phyloP scores from a whole-genome alignment of 2,113 vertebrate genomes.

The Cinclus mexicanus region DNA sequence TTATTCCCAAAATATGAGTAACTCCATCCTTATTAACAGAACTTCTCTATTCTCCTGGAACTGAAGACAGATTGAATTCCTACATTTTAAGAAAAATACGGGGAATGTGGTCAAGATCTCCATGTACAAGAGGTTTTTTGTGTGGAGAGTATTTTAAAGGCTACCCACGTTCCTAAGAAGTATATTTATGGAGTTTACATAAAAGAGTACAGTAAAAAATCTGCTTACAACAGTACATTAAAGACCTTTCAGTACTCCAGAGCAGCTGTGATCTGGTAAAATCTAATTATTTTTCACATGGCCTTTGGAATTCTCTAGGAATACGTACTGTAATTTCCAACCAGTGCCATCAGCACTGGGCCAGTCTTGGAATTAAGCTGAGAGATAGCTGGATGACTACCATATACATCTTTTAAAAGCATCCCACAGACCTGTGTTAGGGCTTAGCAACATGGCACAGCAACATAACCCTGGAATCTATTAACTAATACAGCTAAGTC shows the following conservation, averaged over 20 bases:
- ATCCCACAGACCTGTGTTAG: slow-evolving; percentile 42
- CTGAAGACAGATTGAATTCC: not conserved
- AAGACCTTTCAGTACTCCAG: slow-evolving; percentile 62
- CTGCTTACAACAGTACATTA: slow-evolving; percentile 55
- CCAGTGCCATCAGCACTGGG: slow-evolving; percentile 58
- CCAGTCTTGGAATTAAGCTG: slow-evolving; percentile 54
- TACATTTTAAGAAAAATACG: not conserved
- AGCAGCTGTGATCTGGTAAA: slow-evolving; percentile 70
- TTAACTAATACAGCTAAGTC: slow-evolving; percentile 30
- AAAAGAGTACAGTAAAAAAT: slow-evolving; percentile 49
- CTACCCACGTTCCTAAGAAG: not conserved
- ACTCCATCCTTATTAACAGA: not conserved
- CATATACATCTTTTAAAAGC: slow-evolving; percentile 55
- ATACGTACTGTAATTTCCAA: slow-evolving; percentile 64
- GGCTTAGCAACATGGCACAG: slow-evolving; percentile 19
- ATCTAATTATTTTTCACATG: slow-evolving; percentile 75
- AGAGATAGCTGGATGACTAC: slow-evolving; percentile 62
- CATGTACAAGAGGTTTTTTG: not conserved
- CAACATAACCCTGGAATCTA: slow-evolving; percentile 37
- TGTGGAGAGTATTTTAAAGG: not conserved
- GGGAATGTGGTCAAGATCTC: not conserved
- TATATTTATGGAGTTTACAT: slow-evolving; percentile 19
- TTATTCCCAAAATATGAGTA: not conserved
- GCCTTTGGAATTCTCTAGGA: slow-evolving; percentile 69
- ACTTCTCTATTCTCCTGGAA: not conserved